phyloP scores from a whole-genome alignment of 2,113 vertebrate genomes.

The Syngnathus scovelli region DNA sequence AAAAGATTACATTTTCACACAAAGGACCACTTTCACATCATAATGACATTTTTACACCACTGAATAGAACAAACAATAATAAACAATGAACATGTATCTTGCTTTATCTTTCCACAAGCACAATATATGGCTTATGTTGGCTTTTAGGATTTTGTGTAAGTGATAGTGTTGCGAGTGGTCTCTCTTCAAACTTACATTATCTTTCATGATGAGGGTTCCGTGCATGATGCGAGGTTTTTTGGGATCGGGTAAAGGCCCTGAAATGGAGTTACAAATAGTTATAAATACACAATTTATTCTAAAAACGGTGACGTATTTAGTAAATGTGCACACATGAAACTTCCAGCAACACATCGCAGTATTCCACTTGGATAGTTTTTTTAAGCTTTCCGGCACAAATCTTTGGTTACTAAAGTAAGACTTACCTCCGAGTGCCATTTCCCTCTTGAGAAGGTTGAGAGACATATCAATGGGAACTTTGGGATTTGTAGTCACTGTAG shows the following conservation, averaged over 20 bases:
- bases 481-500: conserved; percentile 81
- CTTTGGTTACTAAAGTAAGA: not conserved
- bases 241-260: conserved; percentile 81
- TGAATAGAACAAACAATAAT: too few species aligned
- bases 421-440: conserved; percentile 78
- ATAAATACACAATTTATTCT: too few species aligned
- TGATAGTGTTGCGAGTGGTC: not conserved
- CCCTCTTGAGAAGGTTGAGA: conserved; percentile 86
- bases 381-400: not conserved
- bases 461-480: conserved; percentile 93
- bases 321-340: too few species aligned
- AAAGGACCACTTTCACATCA: not conserved
- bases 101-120: not conserved
- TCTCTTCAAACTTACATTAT: conserved; percentile 75
- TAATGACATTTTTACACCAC: not conserved
- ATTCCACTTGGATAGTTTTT: too few species aligned
- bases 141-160: not conserved
- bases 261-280: not conserved
- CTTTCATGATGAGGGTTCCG: conserved; percentile 92
- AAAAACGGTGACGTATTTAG: too few species aligned
- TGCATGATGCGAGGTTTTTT: conserved; percentile 90
- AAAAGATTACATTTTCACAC: not conserved
- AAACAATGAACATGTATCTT: too few species aligned
- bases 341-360: too few species aligned
- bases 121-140: not conserved